Conservation (phyloP, 2,797 vertebrate genomes). For the Mus caroli region DNA sequence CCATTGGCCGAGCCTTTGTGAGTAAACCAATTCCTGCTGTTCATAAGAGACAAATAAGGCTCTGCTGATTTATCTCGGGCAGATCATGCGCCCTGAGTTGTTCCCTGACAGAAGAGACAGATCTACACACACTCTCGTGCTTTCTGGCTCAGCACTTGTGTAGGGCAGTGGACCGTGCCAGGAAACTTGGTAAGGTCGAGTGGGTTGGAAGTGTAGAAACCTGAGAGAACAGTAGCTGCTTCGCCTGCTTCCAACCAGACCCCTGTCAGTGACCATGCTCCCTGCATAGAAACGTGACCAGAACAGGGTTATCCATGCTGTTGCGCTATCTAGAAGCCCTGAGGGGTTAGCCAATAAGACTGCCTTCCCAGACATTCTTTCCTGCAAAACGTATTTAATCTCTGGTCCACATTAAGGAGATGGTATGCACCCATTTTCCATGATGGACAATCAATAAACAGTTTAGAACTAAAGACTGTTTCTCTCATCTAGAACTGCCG, state of each 20-base stretch:
- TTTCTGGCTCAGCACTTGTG: constrained; percentile 51
- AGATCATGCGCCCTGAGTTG: neutral
- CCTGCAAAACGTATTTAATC: neutral
- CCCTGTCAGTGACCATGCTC: neutral
- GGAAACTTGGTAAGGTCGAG: neutral
- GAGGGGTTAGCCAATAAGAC: neutral
- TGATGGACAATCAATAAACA: neutral
- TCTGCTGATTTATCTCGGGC: constrained; percentile 34
- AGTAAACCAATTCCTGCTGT: constrained; percentile 1
- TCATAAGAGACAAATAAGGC: constrained; percentile 40
- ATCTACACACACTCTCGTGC: constrained; percentile 33
- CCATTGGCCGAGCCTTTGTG: neutral
- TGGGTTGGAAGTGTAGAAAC: neutral
- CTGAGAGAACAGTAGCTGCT: neutral
- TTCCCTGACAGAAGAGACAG: constrained; percentile 63
- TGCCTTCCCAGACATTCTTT: neutral
- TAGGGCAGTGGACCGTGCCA: neutral
- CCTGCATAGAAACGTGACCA: neutral
- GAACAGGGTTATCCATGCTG: neutral
- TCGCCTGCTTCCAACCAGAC: neutral
- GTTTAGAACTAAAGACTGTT: neutral
- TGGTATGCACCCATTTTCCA: neutral
- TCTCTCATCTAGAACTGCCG: neutral
- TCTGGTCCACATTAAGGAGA: neutral
- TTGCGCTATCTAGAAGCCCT: neutral